Base-by-base conservation (phyloP, 2,797 vertebrate species). In the Myiotriccus ornatus region DNA sequence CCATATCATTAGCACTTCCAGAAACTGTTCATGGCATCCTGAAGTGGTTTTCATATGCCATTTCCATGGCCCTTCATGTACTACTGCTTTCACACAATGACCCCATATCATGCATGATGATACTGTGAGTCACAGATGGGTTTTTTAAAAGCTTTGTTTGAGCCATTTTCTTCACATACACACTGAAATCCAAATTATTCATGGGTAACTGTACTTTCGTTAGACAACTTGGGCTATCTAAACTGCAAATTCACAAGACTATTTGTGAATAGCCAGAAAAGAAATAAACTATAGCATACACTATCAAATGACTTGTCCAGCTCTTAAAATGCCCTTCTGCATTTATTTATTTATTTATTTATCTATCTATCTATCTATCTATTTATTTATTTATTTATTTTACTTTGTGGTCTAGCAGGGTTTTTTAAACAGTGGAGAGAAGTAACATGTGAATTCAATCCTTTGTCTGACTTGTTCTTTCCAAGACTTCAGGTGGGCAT, bases 161-260 rank as follows among this genome's bases (percentile, higher is more conserved):
- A 94, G 64, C 55, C 20, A 37, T 94, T 96, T 94, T 94, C 76
- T 91, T 95, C 70, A 74, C n/a, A 15, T 83, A 74, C 57, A 59
- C 49, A 34, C 63, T 87, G 74, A 94, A 86, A 93, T 94, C 24
- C 60, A 91, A 90, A 81, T 95, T 90, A 93, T 95, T 97, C 39
- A 74, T 92, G 84, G 95, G 47, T 64, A 91, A 92, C 69, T 78
- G 63, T 84, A 63, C 44, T 95, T 96, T 89, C 85, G 44, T 87
- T 82, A 83, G 89, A 70, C 52, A 86, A 71, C 41, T 79, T 89
- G 19, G 59, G 27, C 59, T 90, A 37, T 37, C 56, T 74, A 63
- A 95, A 91, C 28, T 84, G 23, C n/a, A 77, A 37, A 85, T 75
- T 91, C 79, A 59, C 25, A 60, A 68, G 69, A 81, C 79, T 84